Evolutionary conservation across 1,140 invertebrate species (phyloP).

Genomic region (Drosophila novamexicana): DNA sequence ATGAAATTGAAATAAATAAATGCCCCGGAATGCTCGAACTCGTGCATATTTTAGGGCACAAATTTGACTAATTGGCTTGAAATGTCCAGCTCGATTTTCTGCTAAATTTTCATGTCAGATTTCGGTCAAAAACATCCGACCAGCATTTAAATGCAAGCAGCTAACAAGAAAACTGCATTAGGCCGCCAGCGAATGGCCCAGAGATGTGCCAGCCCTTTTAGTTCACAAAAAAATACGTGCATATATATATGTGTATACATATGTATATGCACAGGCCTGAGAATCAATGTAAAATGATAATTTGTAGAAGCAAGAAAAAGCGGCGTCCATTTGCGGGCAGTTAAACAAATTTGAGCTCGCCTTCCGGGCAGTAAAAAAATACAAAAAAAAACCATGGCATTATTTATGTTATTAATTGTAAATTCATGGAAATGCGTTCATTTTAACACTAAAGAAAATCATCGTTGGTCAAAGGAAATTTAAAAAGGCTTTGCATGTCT

Average conservation of each 20-base stretch:
- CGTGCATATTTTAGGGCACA: constrained; percentile 25
- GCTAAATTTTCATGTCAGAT: constrained; percentile 35
- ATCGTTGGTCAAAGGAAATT: background rate
- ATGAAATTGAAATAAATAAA: constrained; percentile 22
- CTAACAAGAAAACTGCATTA: constrained; percentile 74
- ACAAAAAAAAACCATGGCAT: background rate
- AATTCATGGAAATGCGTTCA: constrained; percentile 27
- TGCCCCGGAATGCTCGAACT: background rate
- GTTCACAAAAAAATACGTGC: background rate
- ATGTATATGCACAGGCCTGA: constrained; percentile 1
- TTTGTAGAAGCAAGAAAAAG: constrained; percentile 16
- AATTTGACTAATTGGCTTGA: constrained; percentile 64
- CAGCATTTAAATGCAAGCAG: constrained; percentile 57
- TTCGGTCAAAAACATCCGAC: constrained; percentile 27
- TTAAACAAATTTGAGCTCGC: constrained; percentile 31
- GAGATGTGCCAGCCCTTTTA: constrained; percentile 9
- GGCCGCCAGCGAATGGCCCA: background rate
- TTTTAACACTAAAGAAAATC: background rate
- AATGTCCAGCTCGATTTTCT: constrained; percentile 16
- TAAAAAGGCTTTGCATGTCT: constrained; percentile 27
- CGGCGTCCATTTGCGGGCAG: constrained; percentile 16
- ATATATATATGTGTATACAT: background rate
- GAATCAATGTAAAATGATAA: constrained; percentile 52
- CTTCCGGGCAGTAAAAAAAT: constrained; percentile 20
- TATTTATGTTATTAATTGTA: constrained; percentile 16